Evolutionary conservation across 2,797 vertebrate genomes (phyloP).

Genomic region (Triplophysa bombifrons): DNA sequence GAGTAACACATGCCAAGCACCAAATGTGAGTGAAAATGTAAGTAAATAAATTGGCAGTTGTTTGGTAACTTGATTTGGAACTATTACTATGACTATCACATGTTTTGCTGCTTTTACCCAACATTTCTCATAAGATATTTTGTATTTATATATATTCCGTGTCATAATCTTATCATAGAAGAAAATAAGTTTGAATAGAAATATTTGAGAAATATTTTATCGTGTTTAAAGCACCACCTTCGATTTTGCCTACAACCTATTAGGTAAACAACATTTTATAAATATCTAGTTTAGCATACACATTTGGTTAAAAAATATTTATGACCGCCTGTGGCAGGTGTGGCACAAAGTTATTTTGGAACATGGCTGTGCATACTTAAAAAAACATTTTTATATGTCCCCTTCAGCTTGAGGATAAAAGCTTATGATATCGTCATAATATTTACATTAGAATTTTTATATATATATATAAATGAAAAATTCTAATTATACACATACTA

Average conservation of each 20-base stretch:
- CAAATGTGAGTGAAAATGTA: neutral
- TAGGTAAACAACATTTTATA: neutral
- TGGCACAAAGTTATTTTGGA: neutral
- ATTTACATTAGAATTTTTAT: neutral
- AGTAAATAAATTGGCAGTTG: neutral
- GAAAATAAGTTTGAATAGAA: no score
- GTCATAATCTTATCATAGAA: no score
- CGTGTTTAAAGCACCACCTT: no score
- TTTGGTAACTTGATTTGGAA: no score
- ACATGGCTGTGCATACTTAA: neutral
- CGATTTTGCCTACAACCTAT: no score
- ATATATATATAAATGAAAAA: constrained; percentile 10
- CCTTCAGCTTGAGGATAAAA: neutral
- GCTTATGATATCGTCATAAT: neutral
- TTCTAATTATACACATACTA: neutral
- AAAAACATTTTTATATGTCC: neutral
- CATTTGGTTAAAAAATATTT: neutral
- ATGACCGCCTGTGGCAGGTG: neutral
- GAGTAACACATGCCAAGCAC: neutral
- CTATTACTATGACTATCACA: no score
- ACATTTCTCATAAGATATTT: no score
- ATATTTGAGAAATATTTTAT: no score
- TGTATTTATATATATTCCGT: no score
- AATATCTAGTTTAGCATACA: neutral
- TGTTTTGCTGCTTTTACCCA: no score